Evolutionary conservation across 1,140 invertebrate species (phyloP), one percentile per base, ranked within the genome.

Genomic region (Pachyrhynchus sulphureomaculatus): DNA sequence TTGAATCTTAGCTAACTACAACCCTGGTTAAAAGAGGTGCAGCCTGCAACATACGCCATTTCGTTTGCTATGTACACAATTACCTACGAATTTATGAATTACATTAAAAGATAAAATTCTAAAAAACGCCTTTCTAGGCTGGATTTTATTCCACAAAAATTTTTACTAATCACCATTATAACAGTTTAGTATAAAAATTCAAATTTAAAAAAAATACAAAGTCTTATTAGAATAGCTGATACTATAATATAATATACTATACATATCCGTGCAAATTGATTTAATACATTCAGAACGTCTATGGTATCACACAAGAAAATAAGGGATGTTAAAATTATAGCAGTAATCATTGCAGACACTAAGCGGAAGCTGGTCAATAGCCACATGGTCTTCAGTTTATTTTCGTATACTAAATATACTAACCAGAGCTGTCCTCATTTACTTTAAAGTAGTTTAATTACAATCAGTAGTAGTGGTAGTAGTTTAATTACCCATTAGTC

Each of bases 131-230:
- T 59, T 53, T 51, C 54, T 47, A 57, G 60, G 54, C 66, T 51
- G 55, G 49, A 45, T 66, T 58, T 75, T 74, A 76, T 76, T 76
- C 72, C 73, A 74, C 72, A 74, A 71, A 76, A 76, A 75, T 65
- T 68, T 73, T 70, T 72, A 70, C 74, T 75, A 74, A 72, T 76
- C 68, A 72, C 73, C 73, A 72, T 72, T 72, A 72, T 75, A 76
- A 76, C 73, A 76, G 73, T 75, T 76, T 75, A 76, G 75, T 76
- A 76, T 76, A 76, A 76, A 76, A 76, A 75, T 76, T 76, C 74
- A 76, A 76, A 76, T 76, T 76, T 75, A 75, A 76, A 76, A 76
- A 76, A 76, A 75, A 76, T 76, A 75, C 75, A 76, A 74, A 75
- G 72, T 74, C 72, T 75, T n/a, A n/a, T n/a, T 71, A 75, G 71